Evolutionary conservation across 2,113 vertebrate genomes (phyloP).

Genomic region (Ophiodon elongatus): DNA sequence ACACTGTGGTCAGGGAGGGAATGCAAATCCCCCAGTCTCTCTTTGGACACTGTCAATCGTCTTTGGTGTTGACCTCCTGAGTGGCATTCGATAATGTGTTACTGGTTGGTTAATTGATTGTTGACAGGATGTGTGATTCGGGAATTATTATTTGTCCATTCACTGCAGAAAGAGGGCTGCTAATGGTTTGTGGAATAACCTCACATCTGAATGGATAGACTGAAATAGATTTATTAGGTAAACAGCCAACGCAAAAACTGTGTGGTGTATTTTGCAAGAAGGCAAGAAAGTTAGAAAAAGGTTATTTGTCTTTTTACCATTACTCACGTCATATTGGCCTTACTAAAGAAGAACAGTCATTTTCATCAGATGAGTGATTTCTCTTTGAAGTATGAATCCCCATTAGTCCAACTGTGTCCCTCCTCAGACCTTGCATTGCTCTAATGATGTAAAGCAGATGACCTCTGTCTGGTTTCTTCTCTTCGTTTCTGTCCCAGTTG

Average conservation of each 20-base stretch:
- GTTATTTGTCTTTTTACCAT: not conserved
- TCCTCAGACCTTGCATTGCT: conserved; percentile 23
- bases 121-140: conserved; percentile 4
- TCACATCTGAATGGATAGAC: not conserved
- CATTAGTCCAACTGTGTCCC: conserved; percentile 30
- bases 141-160: not conserved
- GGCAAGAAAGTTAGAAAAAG: not conserved
- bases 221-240: not conserved
- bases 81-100: not conserved
- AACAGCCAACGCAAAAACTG: not conserved
- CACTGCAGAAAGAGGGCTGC: not conserved
- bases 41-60: not conserved
- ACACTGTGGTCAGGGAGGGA: conserved; percentile 7
- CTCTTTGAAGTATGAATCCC: conserved; percentile 34
- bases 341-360: not conserved
- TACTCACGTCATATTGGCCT: not conserved
- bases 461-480: conserved; percentile 61
- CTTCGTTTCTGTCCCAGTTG: conserved; percentile 61
- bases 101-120: not conserved
- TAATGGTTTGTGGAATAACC: not conserved
- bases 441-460: conserved; percentile 75
- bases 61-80: not conserved
- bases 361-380: conserved; percentile 14
- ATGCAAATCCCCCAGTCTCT: not conserved
- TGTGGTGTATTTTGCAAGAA: not conserved